These are phyloP conservation scores for Pangasius krempfi DNA, from an alignment of 2,797 vertebrate species.

Conservation along the genomic window DNA sequence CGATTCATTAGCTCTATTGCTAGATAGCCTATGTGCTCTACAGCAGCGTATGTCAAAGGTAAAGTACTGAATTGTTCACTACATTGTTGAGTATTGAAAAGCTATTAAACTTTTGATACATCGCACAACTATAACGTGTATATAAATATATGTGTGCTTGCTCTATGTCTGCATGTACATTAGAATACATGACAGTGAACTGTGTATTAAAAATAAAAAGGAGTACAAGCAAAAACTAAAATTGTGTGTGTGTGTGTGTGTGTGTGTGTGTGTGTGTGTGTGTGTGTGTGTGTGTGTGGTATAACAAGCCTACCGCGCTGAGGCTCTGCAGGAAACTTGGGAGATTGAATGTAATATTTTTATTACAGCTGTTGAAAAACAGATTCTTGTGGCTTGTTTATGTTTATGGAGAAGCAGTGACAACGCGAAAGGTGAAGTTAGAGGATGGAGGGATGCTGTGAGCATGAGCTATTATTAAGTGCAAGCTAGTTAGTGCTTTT, in stretches of 20 bases:
- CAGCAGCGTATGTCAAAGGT: background rate
- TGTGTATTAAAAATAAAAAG: background rate
- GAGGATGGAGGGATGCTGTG: background rate
- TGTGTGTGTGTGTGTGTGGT: background rate
- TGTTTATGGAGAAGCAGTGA: background rate
- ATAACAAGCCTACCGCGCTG: background rate
- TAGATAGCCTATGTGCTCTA: background rate
- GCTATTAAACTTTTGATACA: background rate
- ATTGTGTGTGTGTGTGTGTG: no score
- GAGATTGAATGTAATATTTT: background rate
- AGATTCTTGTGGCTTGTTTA: background rate
- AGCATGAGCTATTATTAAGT: background rate
- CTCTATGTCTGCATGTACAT: background rate
- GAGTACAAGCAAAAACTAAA: background rate
- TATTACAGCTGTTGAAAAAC: background rate
- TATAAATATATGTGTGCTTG: background rate
- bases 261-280: no score
- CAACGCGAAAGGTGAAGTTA: background rate
- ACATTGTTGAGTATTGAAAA: background rate
- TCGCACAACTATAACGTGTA: background rate
- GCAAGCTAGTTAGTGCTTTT: constrained; percentile 14
- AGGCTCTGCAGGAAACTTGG: background rate
- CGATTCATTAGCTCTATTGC: background rate
- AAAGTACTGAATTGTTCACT: background rate
- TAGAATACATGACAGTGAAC: background rate